phyloP scores from a whole-genome alignment of 2,888 invertebrate genomes.

The Adelognathus sp. region DNA sequence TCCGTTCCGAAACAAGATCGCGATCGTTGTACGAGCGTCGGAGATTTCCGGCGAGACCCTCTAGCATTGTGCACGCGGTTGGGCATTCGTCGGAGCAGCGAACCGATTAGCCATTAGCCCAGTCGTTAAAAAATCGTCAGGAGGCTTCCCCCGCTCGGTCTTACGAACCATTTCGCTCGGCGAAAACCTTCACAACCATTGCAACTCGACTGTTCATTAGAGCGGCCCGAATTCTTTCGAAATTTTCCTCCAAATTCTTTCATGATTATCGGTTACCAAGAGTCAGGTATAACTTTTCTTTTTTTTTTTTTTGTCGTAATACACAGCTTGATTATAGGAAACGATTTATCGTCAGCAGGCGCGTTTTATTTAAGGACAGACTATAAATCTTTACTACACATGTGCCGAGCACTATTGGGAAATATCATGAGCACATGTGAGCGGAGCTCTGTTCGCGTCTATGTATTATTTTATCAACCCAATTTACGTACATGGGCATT shows the following conservation, averaged over 20 bases:
- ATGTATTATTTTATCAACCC: neutral
- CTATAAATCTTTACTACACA: neutral
- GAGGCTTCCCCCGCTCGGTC: conserved; percentile 23
- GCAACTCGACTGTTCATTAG: conserved; percentile 25
- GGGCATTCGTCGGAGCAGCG: conserved; percentile 46
- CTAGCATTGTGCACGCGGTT: conserved; percentile 1
- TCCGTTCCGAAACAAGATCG: conserved; percentile 53
- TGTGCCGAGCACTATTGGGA: neutral
- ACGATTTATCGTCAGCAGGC: neutral
- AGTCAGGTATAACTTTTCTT: neutral
- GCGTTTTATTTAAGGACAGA: neutral
- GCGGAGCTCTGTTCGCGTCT: neutral
- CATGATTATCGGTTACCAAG: neutral
- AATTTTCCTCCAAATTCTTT: conserved; percentile 4
- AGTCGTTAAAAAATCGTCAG: conserved; percentile 59
- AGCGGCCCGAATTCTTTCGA: neutral
- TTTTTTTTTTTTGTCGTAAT: neutral
- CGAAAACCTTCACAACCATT: conserved; percentile 1
- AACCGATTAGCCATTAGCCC: conserved; percentile 51
- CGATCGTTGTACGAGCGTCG: conserved; percentile 51
- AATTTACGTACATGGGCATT: too few relatives aligned
- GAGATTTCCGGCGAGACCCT: conserved; percentile 53
- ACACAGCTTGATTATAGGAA: neutral
- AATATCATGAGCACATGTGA: neutral
- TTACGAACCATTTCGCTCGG: conserved; percentile 18